A percentile compares a stretch with the other conserved stretches of the same genome.
These are phyloP conservation scores for Leuctra nigra DNA, from an alignment of 2,888 invertebrate species.

Conservation along the genomic window DNA sequence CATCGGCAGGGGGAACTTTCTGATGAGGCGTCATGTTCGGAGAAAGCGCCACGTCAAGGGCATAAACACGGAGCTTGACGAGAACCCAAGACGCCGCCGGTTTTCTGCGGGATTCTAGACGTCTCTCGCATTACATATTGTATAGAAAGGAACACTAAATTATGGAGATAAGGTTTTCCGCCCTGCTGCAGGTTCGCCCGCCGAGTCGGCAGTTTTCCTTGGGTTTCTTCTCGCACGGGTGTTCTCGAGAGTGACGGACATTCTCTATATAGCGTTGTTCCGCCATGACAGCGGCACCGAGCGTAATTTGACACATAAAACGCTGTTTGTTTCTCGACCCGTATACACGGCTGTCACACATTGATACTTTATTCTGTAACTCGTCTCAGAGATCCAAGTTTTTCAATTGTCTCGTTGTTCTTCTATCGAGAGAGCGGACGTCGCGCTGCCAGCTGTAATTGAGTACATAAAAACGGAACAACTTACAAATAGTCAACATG, in stretches of 20 bases:
- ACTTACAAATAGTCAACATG: too few species aligned
- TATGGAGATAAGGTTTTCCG: slow-evolving; percentile 14
- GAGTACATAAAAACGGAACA: too few species aligned
- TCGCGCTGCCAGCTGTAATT: too few species aligned
- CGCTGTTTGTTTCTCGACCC: background rate
- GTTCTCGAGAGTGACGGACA: background rate
- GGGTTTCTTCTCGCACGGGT: background rate
- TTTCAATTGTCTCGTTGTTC: too few species aligned
- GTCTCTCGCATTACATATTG: slow-evolving; percentile 15
- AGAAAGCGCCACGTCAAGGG: too few species aligned
- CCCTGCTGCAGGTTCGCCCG: background rate
- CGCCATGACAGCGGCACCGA: background rate
- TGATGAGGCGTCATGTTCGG: too few species aligned
- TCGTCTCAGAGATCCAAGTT: too few species aligned
- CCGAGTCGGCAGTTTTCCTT: background rate
- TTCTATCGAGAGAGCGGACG: too few species aligned
- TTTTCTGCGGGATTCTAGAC: slow-evolving; percentile 6
- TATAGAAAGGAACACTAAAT: slow-evolving; percentile 17
- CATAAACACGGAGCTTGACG: too few species aligned
- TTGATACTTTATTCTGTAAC: too few species aligned
- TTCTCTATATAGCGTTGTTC: background rate
- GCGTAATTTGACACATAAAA: slow-evolving; percentile 2
- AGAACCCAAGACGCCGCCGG: background rate
- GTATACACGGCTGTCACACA: too few species aligned
- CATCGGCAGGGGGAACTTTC: too few species aligned